Evolutionary conservation across 2,113 vertebrate genomes (phyloP).

Genomic region (Marmota monax): DNA sequence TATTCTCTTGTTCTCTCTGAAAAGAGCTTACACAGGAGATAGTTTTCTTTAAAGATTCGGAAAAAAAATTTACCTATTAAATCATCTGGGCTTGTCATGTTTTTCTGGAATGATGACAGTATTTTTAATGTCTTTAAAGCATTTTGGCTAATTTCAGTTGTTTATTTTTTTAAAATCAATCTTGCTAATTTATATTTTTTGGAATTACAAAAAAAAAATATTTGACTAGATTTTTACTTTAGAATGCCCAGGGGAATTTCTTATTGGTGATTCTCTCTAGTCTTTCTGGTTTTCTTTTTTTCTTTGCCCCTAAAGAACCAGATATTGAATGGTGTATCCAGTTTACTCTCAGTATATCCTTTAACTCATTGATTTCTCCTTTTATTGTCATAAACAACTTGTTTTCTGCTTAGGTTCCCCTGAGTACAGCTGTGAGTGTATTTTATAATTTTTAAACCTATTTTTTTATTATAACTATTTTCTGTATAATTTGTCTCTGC

Average conservation of each 20-base stretch:
- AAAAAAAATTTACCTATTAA: not conserved
- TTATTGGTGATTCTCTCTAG: not conserved
- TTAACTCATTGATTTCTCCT: not conserved
- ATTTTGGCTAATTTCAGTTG: constrained; percentile 10
- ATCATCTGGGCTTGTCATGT: not conserved
- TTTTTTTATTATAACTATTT: not conserved
- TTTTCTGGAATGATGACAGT: not conserved
- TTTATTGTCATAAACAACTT: not conserved
- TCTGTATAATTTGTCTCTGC: not conserved
- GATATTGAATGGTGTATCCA: too few species aligned
- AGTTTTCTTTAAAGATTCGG: not conserved
- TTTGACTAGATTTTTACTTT: not conserved
- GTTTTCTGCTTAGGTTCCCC: not conserved
- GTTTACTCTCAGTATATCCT: not conserved
- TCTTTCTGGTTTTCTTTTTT: not conserved
- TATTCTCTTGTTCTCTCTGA: not conserved
- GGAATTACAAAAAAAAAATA: not conserved
- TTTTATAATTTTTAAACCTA: not conserved
- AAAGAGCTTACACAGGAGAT: not conserved
- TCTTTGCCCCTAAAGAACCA: not conserved
- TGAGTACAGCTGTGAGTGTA: not conserved
- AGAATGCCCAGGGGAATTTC: not conserved
- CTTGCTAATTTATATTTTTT: not conserved
- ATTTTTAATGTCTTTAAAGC: not conserved
- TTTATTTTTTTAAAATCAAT: not conserved